Conservation (phyloP, 2,797 vertebrate genomes). For the Hippocampus kuda region DNA sequence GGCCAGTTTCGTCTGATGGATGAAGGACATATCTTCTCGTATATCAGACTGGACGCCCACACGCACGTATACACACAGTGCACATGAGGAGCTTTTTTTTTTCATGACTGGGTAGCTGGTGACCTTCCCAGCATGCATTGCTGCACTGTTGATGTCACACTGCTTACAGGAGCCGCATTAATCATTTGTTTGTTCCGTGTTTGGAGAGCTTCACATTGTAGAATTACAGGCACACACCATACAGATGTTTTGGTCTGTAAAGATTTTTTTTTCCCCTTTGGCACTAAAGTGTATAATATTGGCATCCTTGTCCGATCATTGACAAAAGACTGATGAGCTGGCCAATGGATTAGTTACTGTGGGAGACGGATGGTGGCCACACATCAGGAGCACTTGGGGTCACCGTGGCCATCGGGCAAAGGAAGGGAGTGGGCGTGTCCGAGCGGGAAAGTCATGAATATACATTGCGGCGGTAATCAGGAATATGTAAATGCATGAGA, state of each 20-base stretch:
- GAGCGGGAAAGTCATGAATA: conserved; percentile 53
- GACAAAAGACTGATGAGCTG: conserved; percentile 80
- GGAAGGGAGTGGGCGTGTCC: conserved; percentile 51
- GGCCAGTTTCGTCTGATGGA: conserved; percentile 64
- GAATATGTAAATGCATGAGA: conserved; percentile 62
- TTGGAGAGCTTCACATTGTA: not conserved
- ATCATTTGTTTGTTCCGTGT: conserved; percentile 68
- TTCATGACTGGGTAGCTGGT: conserved; percentile 62
- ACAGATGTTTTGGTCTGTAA: not conserved
- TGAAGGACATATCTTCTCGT: conserved; percentile 67
- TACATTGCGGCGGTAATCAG: conserved; percentile 59
- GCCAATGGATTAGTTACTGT: conserved; percentile 94
- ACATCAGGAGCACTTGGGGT: conserved; percentile 86
- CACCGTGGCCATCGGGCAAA: conserved; percentile 69
- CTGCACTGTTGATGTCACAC: conserved; percentile 61
- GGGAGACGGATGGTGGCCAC: conserved; percentile 87
- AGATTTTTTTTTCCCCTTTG: conserved; percentile 1
- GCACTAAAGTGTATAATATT: conserved; percentile 1
- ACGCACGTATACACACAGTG: conserved; percentile 8
- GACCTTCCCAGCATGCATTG: conserved; percentile 68
- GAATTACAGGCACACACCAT: not conserved
- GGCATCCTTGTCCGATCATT: conserved; percentile 36
- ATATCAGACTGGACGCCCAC: conserved; percentile 50
- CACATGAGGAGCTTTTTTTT: conserved; percentile 21
- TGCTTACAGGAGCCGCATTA: conserved; percentile 83